A percentile compares a stretch with the other conserved stretches of the same genome.
phyloP scores from a whole-genome alignment of 2,113 vertebrate genomes.

The Gracilinanus agilis region DNA sequence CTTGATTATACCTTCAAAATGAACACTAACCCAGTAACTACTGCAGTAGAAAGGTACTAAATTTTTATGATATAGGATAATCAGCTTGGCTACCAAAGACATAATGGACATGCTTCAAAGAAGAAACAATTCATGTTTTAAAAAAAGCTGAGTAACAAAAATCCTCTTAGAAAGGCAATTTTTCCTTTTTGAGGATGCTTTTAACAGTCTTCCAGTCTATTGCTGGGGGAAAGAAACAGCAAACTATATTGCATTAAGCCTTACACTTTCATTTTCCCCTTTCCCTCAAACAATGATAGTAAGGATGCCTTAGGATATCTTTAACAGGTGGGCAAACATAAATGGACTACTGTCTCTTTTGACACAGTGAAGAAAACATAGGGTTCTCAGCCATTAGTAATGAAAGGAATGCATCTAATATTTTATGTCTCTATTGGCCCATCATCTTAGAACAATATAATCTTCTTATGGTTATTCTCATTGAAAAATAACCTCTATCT shows the following conservation, averaged over 20 bases:
- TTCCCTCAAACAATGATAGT: background rate
- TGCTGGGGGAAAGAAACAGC: conserved; percentile 61
- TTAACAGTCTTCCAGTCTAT: conserved; percentile 70
- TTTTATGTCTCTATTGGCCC: conserved; percentile 13
- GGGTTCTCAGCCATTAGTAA: background rate
- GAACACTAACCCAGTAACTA: conserved; percentile 82
- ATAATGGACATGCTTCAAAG: conserved; percentile 73
- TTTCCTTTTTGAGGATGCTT: conserved; percentile 67
- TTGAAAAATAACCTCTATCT: conserved; percentile 9
- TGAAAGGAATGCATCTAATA: background rate
- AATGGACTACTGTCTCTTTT: background rate
- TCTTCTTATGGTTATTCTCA: conserved; percentile 7
- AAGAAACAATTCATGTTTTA: conserved; percentile 78
- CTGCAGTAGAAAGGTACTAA: conserved; percentile 78
- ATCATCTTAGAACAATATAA: background rate
- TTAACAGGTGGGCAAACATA: background rate
- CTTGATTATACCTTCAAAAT: conserved; percentile 84
- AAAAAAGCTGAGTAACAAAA: conserved; percentile 68
- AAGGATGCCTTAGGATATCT: background rate
- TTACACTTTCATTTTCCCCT: background rate
- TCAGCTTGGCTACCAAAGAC: conserved; percentile 74
- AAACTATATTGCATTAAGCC: conserved; percentile 9
- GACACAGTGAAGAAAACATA: background rate
- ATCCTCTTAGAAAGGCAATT: conserved; percentile 60
- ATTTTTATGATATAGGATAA: conserved; percentile 82